Evolutionary conservation across 1,140 invertebrate genomes (phyloP), one percentile per base, ranked within the genome.

Genomic region (Hydropsyche tenuis): DNA sequence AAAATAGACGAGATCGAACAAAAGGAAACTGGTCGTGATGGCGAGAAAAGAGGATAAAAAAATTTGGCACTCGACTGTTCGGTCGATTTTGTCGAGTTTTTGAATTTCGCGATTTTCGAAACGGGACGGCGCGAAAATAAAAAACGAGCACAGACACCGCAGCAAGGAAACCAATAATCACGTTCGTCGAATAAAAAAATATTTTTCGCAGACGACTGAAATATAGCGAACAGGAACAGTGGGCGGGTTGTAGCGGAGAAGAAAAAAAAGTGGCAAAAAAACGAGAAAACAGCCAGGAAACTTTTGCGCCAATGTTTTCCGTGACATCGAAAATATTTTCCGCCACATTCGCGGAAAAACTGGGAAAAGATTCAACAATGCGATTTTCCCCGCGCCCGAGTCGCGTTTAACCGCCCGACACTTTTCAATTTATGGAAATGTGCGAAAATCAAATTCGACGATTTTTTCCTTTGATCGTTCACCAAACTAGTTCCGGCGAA

Each of bases 161-260:
- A 65, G 46, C 14, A 65, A 45, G 16, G 63, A 65, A 65, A 65
- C 63, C 63, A 45, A 65, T 65, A 65, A 65, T 65, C 63, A 65
- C 63, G 63, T 65, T 43, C 63, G 63, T 43, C 63, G 63, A 65
- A 65, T 65, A 65, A 65, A 65, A n/a, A 65, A 65, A 65, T 65
- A 65, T 65, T 65, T 65, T 51, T 25, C 42, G 63, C 23, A 37
- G 30, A 37, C 30, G 3, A 37, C 30, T 37, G 30, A 37, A 37
- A 37, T 37, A 37, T 37, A 37, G 30, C 30, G 30, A 37, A 37
- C 9, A 37, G 30, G 30, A 9, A 4, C 30, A 37, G 30, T 37
- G 30, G 9, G 9, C 30, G 3, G 30, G 30, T 37, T 4, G 30
- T 37, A n/a, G n/a, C 30, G 3, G 30, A 4, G 30, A 4, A 37